A percentile compares a stretch with the other conserved stretches of the same genome.
phyloP scores from a whole-genome alignment of 2,888 invertebrate species.

The Ptycholaimellus sp. region DNA sequence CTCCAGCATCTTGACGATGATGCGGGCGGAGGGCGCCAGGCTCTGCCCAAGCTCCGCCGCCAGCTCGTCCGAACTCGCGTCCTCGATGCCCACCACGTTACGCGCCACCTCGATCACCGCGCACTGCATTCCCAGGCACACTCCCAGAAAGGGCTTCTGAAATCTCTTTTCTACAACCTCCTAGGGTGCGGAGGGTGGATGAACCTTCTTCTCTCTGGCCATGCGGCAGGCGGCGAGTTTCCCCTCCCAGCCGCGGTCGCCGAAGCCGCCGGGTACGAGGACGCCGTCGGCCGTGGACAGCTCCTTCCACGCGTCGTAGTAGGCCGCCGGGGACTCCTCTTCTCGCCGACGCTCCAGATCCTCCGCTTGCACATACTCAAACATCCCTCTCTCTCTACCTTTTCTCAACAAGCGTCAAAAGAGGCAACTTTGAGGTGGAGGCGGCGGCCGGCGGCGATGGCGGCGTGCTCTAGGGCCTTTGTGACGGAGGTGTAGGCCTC shows the following conservation, averaged over 20 bases:
- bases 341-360: slow-evolving; percentile 53
- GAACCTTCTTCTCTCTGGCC: slow-evolving; percentile 59
- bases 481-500: slow-evolving; percentile 70
- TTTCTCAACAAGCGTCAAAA: too few relatives aligned
- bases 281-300: slow-evolving; percentile 54
- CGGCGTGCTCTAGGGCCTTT: slow-evolving; percentile 62
- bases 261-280: slow-evolving; percentile 91
- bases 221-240: slow-evolving; percentile 76
- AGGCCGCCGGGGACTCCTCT: slow-evolving; percentile 49
- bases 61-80: slow-evolving; percentile 52
- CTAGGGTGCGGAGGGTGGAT: too few relatives aligned
- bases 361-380: slow-evolving; percentile 76
- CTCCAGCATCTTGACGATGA: slow-evolving; percentile 88
- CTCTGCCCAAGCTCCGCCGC: background rate
- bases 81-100: slow-evolving; percentile 48
- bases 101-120: slow-evolving; percentile 80
- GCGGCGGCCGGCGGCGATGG: slow-evolving; percentile 56
- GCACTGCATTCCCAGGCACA: slow-evolving; percentile 90
- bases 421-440: slow-evolving; percentile 44
- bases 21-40: slow-evolving; percentile 9
- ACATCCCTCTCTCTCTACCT: too few relatives aligned
- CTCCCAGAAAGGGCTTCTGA: slow-evolving; percentile 29
- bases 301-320: slow-evolving; percentile 75
- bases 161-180: background rate
- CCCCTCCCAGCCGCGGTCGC: slow-evolving; percentile 76